Conservation (phyloP, 2,888 invertebrate genomes). For the Erpobdella octoculata region DNA sequence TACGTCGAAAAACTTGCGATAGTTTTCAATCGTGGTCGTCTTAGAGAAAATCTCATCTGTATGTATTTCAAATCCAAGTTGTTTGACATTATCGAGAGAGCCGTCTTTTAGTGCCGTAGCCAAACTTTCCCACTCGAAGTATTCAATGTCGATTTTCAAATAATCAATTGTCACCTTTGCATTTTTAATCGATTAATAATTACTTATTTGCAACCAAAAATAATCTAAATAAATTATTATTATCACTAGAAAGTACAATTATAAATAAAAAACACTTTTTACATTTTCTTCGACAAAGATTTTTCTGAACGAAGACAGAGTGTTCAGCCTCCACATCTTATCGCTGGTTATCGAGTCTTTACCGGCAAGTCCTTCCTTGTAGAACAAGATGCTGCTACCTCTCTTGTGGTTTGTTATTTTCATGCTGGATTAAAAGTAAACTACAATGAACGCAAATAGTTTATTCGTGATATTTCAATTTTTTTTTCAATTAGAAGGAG, state of each 20-base stretch:
- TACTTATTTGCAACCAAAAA: no score
- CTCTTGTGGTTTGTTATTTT: neutral
- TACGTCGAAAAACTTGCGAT: constrained; percentile 18
- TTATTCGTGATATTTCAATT: no score
- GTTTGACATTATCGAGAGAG: constrained; percentile 34
- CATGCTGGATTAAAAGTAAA: constrained; percentile 28
- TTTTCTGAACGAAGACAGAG: neutral
- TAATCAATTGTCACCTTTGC: constrained; percentile 34
- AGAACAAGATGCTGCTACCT: constrained; percentile 8
- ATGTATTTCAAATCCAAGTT: constrained; percentile 35
- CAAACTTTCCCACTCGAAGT: constrained; percentile 34
- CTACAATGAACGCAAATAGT: no score
- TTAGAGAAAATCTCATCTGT: constrained; percentile 29
- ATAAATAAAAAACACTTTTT: neutral
- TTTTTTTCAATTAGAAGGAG: no score
- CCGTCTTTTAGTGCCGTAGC: constrained; percentile 20
- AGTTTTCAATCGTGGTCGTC: constrained; percentile 25
- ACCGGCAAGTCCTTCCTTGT: constrained; percentile 14
- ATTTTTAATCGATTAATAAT: no score
- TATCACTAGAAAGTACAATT: no score
- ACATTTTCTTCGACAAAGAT: constrained; percentile 2
- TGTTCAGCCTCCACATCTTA: constrained; percentile 14
- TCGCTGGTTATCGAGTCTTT: neutral
- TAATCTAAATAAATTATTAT: no score
- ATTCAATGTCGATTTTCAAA: constrained; percentile 37